Conservation (phyloP, 2,797 vertebrate species). For the Triplophysa yarkandensis region DNA sequence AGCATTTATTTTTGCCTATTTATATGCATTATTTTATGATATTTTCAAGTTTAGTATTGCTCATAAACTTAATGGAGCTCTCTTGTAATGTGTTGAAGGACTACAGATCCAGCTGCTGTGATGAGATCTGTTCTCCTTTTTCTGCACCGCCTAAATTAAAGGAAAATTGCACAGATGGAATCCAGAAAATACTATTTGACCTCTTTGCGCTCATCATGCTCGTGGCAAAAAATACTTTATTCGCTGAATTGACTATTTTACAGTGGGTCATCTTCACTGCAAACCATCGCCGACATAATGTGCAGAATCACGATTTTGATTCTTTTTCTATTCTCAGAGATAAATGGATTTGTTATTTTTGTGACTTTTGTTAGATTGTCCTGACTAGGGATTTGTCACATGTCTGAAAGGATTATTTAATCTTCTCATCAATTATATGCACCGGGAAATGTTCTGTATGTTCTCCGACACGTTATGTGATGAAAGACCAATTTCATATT, state of each 20-base stretch:
- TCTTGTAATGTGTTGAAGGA: constrained; percentile 3
- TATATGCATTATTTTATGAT: not conserved
- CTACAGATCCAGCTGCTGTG: not conserved
- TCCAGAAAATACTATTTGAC: constrained; percentile 24
- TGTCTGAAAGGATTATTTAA: not conserved
- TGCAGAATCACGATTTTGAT: not conserved
- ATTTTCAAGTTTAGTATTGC: not conserved
- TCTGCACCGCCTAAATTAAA: constrained; percentile 13
- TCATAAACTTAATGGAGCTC: not conserved
- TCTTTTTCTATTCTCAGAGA: not conserved
- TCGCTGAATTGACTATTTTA: constrained; percentile 16
- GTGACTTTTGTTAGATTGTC: not conserved
- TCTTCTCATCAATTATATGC: not conserved
- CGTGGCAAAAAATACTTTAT: constrained; percentile 22
- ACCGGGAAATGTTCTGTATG: not conserved
- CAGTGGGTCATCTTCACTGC: not conserved
- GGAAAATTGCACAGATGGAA: constrained; percentile 2
- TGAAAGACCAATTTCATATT: not conserved
- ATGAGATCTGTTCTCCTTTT: not conserved
- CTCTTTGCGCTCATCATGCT: constrained; percentile 6
- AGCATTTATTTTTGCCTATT: not conserved
- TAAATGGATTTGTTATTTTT: not conserved
- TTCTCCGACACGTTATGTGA: not conserved
- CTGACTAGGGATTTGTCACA: not conserved
- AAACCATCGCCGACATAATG: not conserved